Evolutionary conservation across 2,888 invertebrate genomes (phyloP), one percentile per base, ranked within the genome.

Genomic region (Tribolium freemani): DNA sequence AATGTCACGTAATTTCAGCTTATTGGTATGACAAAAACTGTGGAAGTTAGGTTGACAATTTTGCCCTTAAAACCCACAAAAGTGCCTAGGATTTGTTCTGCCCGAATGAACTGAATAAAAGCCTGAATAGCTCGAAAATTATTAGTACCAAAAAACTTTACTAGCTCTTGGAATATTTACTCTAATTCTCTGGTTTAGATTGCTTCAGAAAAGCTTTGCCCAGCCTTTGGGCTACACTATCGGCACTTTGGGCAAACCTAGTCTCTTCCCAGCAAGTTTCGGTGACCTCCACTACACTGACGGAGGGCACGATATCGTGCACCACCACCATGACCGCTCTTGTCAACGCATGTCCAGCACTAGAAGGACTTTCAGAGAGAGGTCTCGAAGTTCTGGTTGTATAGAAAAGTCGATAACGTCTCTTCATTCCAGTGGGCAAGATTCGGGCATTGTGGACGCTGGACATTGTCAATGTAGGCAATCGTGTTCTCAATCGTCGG

Each of bases 361-460:
- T 11, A 73, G 76, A 44, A 78, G 75, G 13, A 72, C 75, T 11
- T 80, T 78, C 53, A 57, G 84, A 69, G 85, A 86, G 71, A 80
- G 84, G 69, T 83, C 83, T 30, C 77, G 83, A 69, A 86, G 84
- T 76, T 82, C 84, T 13, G 85, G 83, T 58, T 87, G 87, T 71
- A 85, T 91, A 79, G 94, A 94, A 86, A 92, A 92, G 66, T 93
- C 94, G 75, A 90, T 93, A 86, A 93, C 93, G 80, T 94, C 94
- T 76, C 89, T 94, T 80, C 93, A 94, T 88, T 94, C 94, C 79
- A 94, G 94, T 82, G 93, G 94, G 10, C 93, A 93, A 83, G 94
- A 94, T 87, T 94, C 94, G 56, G 94, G 94, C 68, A 93, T 94
- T 77, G 93, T 87, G 78, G 89, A 83, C 83, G 84, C 75, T 81